Conservation (phyloP, 2,797 vertebrate species). For the Hippocampus kuda region DNA sequence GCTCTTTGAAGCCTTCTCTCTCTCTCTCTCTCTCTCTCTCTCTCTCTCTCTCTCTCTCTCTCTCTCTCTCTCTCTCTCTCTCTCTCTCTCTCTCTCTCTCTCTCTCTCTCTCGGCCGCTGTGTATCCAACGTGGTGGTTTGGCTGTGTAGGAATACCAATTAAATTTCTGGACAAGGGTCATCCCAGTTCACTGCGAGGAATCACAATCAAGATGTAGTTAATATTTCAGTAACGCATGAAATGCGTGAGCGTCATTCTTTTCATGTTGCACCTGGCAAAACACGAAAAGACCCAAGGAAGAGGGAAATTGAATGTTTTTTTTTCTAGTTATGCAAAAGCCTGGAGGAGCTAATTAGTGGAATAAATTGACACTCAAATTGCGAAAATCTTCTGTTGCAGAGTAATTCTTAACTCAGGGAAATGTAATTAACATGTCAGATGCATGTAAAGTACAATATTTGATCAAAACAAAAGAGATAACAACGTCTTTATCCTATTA, state of each 20-base stretch:
- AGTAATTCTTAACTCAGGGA: neutral
- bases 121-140: neutral
- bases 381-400: neutral
- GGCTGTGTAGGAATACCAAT: slow-evolving; percentile 1
- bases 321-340: neutral
- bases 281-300: neutral
- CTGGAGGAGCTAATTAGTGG: neutral
- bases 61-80: neutral
- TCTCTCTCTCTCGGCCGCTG: neutral
- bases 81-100: neutral
- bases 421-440: neutral
- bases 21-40: neutral
- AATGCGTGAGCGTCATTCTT: neutral
- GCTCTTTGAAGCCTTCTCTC: neutral
- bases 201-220: neutral
- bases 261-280: neutral
- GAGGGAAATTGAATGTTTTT: neutral
- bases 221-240: neutral
- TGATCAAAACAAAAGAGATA: neutral
- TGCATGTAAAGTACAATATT: neutral
- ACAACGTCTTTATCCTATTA: neutral
- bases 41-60: neutral
- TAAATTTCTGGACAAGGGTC: slow-evolving; percentile 1
- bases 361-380: neutral
- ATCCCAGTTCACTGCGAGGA: neutral